Conservation (phyloP, 2,797 vertebrate genomes). For the Myotis myotis region DNA sequence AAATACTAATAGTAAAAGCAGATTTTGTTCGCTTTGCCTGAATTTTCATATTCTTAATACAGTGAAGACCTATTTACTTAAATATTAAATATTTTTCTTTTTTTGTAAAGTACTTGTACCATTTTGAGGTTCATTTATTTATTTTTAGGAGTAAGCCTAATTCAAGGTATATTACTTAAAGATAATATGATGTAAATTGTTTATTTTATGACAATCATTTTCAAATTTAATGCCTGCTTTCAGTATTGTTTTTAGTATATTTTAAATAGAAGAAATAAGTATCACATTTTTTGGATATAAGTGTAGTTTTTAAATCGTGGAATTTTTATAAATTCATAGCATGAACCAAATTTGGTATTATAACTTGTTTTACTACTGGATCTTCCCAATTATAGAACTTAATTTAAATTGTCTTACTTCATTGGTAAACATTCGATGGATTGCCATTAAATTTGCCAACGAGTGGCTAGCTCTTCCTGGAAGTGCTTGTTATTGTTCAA, state of each 20-base stretch:
- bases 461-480: background rate
- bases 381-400: background rate
- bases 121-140: background rate
- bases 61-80: background rate
- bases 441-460: background rate
- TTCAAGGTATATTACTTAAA: background rate
- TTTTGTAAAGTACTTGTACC: background rate
- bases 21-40: constrained; percentile 56
- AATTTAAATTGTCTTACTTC: background rate
- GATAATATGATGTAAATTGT: background rate
- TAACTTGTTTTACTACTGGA: background rate
- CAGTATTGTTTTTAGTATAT: background rate
- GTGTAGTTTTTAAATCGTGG: background rate
- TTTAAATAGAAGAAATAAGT: background rate
- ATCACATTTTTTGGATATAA: background rate
- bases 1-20: constrained; percentile 67
- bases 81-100: background rate
- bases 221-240: background rate
- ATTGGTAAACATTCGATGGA: background rate
- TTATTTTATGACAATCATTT: background rate
- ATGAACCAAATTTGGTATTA: background rate
- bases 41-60: constrained; percentile 61
- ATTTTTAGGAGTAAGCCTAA: background rate
- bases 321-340: background rate
- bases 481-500: background rate